These are phyloP conservation scores for Callospermophilus lateralis DNA, from an alignment of 2,113 vertebrate genomes.

Conservation along the genomic window DNA sequence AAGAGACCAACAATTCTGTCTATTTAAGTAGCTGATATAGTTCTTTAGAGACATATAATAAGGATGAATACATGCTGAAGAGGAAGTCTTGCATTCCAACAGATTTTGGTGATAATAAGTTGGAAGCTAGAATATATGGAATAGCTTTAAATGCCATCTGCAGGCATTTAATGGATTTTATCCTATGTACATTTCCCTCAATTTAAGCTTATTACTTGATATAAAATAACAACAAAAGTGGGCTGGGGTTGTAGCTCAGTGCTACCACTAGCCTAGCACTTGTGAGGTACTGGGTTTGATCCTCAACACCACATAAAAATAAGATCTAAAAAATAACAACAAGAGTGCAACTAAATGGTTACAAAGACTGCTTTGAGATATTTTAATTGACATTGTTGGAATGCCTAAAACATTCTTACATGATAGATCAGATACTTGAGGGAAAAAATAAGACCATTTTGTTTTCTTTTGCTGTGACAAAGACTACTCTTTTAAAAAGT, in stretches of 20 bases:
- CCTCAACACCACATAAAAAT: too few species aligned
- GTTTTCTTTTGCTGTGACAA: not conserved
- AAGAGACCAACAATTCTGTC: conserved; percentile 23
- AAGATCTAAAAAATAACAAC: not conserved
- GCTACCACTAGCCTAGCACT: too few species aligned
- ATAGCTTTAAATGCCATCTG: not conserved
- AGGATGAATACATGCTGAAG: not conserved
- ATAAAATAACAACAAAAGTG: conserved; percentile 32
- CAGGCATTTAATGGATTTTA: not conserved
- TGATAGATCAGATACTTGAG: not conserved
- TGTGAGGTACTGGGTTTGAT: too few species aligned
- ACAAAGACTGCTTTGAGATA: not conserved
- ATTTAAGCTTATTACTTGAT: conserved; percentile 1
- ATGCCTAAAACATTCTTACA: not conserved
- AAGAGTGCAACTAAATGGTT: not conserved
- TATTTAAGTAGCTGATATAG: not conserved
- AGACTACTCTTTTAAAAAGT: not conserved
- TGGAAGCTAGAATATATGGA: not conserved
- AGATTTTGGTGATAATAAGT: conserved; percentile 35
- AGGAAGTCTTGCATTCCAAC: conserved; percentile 17
- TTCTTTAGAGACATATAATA: conserved; percentile 42
- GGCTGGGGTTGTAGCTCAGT: too few species aligned
- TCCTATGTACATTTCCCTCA: conserved; percentile 19
- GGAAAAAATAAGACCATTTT: not conserved
- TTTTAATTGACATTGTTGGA: not conserved